Evolutionary conservation across 2,888 invertebrate genomes (phyloP).

Genomic region (Ophion slaviceki): DNA sequence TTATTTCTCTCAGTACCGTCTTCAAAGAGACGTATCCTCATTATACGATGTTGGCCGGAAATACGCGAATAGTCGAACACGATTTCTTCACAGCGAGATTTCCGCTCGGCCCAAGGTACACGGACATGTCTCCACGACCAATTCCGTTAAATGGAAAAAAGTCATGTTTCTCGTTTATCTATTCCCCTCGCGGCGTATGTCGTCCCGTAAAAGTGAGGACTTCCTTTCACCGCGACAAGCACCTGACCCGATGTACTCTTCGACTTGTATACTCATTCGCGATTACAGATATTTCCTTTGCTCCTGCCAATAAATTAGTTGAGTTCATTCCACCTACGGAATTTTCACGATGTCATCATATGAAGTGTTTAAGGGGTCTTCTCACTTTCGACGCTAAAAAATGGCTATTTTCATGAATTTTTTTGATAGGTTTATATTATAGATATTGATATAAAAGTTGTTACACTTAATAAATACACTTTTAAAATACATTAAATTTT

Average conservation of each 20-base stretch:
- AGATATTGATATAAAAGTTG: too few relatives aligned
- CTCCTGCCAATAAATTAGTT: too few relatives aligned
- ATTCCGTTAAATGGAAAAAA: conserved; percentile 2
- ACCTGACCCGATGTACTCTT: neutral
- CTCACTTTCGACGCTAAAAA: too few relatives aligned
- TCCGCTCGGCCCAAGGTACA: conserved; percentile 47
- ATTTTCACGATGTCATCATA: too few relatives aligned
- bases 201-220: conserved; percentile 26
- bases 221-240: conserved; percentile 33
- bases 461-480: too few relatives aligned
- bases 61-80: conserved; percentile 56
- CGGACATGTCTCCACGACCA: conserved; percentile 12
- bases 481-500: too few relatives aligned
- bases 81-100: conserved; percentile 52
- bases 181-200: neutral
- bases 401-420: too few relatives aligned
- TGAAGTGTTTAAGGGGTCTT: too few relatives aligned
- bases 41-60: conserved; percentile 51
- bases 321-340: too few relatives aligned
- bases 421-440: too few relatives aligned
- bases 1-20: too few relatives aligned
- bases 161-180: conserved; percentile 7
- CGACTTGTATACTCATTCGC: neutral
- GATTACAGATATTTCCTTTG: too few relatives aligned
- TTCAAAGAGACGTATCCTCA: neutral